Percentiles rank a stretch among this genome's conserved stretches.
Conservation (phyloP, 2,113 vertebrate species). For the Microtus richardsoni region DNA sequence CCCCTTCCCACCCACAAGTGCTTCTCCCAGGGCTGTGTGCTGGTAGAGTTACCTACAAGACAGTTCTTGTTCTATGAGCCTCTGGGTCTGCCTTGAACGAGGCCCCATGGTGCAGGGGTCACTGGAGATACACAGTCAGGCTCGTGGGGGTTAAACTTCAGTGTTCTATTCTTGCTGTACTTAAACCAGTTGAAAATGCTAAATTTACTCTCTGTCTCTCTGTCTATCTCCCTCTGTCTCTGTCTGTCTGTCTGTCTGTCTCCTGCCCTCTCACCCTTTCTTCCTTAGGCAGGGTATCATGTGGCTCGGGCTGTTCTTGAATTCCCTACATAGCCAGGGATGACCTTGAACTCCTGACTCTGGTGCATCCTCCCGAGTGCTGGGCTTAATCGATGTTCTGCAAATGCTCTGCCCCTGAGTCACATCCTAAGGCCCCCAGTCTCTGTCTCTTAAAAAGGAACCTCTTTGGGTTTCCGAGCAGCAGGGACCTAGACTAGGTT, state of each 20-base stretch:
- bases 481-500: neutral
- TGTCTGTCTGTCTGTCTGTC: too few relatives aligned
- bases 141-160: neutral
- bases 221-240: neutral
- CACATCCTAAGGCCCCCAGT: neutral
- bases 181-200: neutral
- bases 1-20: neutral
- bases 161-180: fast-evolving
- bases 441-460: neutral
- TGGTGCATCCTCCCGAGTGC: neutral
- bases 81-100: neutral
- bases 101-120: neutral
- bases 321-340: neutral
- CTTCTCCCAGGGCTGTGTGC: neutral
- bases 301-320: neutral
- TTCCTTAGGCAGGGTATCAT: neutral
- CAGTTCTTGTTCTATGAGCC: neutral
- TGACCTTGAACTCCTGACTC: neutral
- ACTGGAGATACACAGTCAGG: neutral
- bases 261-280: neutral
- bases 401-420: neutral
- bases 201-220: neutral
- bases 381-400: too few relatives aligned
- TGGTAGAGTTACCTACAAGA: neutral
- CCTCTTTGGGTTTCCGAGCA: neutral